Evolutionary conservation across 2,797 vertebrate species (phyloP).

Genomic region (Anniella stebbinsi): DNA sequence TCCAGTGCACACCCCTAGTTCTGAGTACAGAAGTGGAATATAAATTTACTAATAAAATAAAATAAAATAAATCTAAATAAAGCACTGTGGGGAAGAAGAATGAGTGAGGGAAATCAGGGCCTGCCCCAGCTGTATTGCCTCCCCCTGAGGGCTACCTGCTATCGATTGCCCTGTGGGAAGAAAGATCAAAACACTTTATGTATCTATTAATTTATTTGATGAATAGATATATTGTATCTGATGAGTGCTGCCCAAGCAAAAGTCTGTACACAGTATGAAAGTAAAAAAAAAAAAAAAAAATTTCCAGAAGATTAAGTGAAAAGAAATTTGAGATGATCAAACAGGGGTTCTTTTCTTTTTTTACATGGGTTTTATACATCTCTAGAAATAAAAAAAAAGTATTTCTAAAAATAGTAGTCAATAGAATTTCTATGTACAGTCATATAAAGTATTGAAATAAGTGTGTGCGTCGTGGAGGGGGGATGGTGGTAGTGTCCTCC

Average conservation of each 20-base stretch:
- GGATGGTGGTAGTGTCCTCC: constrained; percentile 35
- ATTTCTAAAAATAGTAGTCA: not conserved
- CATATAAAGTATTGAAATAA: constrained; percentile 32
- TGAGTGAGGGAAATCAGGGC: no score
- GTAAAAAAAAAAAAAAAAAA: not conserved
- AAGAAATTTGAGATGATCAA: not conserved
- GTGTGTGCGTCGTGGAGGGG: no score
- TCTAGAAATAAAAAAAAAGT: not conserved
- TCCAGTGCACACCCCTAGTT: no score
- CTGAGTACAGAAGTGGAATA: not conserved
- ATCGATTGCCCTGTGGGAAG: no score
- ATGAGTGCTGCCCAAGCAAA: not conserved
- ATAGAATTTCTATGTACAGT: constrained; percentile 35
- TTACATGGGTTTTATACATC: not conserved
- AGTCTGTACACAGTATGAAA: not conserved
- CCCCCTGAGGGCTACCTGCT: no score
- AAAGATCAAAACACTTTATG: no score
- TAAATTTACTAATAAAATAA: not conserved
- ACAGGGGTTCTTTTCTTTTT: not conserved
- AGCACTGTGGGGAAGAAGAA: no score
- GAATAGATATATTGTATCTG: not conserved
- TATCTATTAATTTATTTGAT: no score
- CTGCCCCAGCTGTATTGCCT: no score
- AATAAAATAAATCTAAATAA: not conserved
- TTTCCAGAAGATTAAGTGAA: not conserved